These are phyloP conservation scores for Ceratotherium simum DNA, from an alignment of 2,113 vertebrate genomes.

Conservation along the genomic window DNA sequence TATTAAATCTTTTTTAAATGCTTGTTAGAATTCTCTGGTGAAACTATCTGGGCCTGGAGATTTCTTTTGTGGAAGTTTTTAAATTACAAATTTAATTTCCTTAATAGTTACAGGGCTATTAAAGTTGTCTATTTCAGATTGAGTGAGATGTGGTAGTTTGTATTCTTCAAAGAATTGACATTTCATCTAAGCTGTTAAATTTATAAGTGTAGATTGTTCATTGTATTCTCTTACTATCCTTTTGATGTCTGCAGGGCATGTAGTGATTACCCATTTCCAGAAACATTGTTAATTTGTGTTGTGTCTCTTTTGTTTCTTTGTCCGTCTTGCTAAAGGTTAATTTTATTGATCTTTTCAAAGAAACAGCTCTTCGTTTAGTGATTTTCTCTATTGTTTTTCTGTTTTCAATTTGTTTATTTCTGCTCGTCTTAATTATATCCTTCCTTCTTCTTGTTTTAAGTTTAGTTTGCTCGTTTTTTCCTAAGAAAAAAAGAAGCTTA, in stretches of 20 bases:
- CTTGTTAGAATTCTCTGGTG: neutral
- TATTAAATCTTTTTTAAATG: neutral
- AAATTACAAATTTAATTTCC: neutral
- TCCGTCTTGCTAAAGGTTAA: neutral
- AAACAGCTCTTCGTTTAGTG: neutral
- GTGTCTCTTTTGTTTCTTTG: neutral
- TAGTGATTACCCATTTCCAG: neutral
- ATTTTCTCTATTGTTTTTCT: neutral
- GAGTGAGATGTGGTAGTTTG: neutral
- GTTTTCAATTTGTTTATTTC: neutral
- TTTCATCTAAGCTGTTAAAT: neutral
- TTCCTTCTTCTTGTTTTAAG: neutral
- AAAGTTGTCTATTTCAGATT: neutral
- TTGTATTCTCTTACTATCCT: neutral
- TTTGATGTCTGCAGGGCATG: neutral
- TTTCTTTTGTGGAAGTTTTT: neutral
- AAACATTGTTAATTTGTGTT: neutral
- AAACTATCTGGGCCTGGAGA: neutral
- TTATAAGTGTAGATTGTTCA: neutral
- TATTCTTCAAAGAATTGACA: neutral
- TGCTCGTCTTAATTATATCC: neutral
- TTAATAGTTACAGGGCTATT: neutral
- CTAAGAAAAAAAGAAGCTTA: neutral
- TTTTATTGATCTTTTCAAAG: neutral
- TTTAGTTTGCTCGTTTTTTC: neutral